phyloP scores from a whole-genome alignment of 1,140 invertebrate species.

The Cydia strobilella region DNA sequence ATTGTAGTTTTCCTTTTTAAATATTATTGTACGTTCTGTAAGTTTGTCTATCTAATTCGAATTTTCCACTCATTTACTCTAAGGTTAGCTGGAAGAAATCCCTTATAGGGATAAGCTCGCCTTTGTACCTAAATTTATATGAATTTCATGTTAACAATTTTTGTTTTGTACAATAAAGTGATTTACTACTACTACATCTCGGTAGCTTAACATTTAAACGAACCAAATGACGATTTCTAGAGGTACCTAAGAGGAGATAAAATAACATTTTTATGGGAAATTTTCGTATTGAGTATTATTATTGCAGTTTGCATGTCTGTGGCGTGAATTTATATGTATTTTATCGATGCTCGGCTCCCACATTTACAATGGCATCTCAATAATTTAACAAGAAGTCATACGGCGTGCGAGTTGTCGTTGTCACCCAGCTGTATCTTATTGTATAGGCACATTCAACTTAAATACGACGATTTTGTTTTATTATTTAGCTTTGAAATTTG shows the following conservation, averaged over 20 bases:
- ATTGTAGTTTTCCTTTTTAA: too few relatives aligned
- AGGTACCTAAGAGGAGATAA: constrained; percentile 24
- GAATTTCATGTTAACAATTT: too few relatives aligned
- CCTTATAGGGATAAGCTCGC: too few relatives aligned
- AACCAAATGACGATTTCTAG: constrained; percentile 19
- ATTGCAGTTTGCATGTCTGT: constrained; percentile 28
- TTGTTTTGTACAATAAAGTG: too few relatives aligned
- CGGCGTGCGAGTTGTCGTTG: background rate
- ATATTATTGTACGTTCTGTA: too few relatives aligned
- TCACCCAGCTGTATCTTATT: constrained; percentile 1
- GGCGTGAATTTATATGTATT: constrained; percentile 26
- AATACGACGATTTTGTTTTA: constrained; percentile 1
- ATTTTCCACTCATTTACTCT: too few relatives aligned
- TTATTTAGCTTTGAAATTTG: background rate
- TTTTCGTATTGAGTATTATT: constrained; percentile 31
- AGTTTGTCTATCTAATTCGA: too few relatives aligned
- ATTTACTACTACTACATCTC: too few relatives aligned
- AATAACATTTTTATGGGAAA: constrained; percentile 27
- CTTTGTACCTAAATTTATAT: too few relatives aligned
- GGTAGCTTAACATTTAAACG: constrained; percentile 4
- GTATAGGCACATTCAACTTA: background rate
- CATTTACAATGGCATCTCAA: constrained; percentile 14
- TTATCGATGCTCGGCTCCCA: constrained; percentile 19
- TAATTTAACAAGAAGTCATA: background rate
- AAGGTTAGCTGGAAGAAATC: too few relatives aligned